Evolutionary conservation across 2,113 vertebrate genomes (phyloP).

Genomic region (Rafetus swinhoei): DNA sequence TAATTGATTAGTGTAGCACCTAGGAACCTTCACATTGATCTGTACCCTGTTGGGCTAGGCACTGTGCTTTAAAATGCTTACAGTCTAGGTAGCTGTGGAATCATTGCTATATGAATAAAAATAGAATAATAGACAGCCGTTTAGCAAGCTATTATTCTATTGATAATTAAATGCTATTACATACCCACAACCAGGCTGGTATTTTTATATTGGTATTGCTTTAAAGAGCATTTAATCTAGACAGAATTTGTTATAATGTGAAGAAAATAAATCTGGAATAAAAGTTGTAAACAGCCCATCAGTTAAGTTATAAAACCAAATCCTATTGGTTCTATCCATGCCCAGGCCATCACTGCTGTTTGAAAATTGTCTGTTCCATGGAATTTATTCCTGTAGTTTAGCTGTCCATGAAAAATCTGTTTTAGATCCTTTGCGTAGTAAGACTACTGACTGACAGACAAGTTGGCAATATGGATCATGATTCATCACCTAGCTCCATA

Average conservation of each 20-base stretch:
- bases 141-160: not conserved
- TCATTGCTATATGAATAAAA: not conserved
- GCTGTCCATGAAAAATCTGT: not conserved
- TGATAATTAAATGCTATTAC: not conserved
- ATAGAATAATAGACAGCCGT: not conserved
- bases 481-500: not conserved
- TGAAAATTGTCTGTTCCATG: rapidly evolving
- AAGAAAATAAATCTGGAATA: not conserved
- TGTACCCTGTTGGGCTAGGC: not conserved
- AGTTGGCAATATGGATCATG: not conserved
- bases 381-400: not conserved
- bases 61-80: not conserved
- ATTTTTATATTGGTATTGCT: not conserved
- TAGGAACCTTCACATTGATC: not conserved
- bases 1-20: not conserved
- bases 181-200: not conserved
- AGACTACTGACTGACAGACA: conserved; percentile 36
- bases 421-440: not conserved
- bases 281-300: not conserved
- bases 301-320: not conserved
- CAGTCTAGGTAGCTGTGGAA: not conserved
- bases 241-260: not conserved
- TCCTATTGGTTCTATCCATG: not conserved
- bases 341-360: not conserved
- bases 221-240: not conserved